Conservation (phyloP, 2,888 invertebrate genomes). For the Hololepta plana region DNA sequence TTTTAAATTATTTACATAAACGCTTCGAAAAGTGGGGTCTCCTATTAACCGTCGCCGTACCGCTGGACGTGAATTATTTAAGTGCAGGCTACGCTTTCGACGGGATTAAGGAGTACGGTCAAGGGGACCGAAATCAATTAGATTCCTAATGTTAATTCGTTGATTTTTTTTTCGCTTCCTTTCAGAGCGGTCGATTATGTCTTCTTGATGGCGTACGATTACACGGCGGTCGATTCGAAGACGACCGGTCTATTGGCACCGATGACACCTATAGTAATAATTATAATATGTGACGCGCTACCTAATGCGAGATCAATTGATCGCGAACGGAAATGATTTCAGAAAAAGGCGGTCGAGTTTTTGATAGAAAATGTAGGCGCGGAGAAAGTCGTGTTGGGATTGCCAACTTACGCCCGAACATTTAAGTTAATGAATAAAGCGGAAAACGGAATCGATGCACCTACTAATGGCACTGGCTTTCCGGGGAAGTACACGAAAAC, state of each 20-base stretch:
- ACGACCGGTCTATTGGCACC: constrained; percentile 27
- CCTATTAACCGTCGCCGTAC: constrained; percentile 29
- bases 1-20: constrained; percentile 24
- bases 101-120: constrained; percentile 20
- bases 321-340: background rate
- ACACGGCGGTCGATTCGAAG: constrained; percentile 17
- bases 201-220: constrained; percentile 34
- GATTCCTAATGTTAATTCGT: too few relatives aligned
- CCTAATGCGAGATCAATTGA: too few relatives aligned
- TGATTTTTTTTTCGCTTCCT: constrained; percentile 2
- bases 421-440: constrained; percentile 9
- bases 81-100: constrained; percentile 26
- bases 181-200: constrained; percentile 28
- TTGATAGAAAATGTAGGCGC: constrained; percentile 20
- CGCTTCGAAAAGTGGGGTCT: constrained; percentile 24
- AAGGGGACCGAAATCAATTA: too few relatives aligned
- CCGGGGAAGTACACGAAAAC: constrained; percentile 11
- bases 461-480: constrained; percentile 9
- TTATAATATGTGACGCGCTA: constrained; percentile 3
- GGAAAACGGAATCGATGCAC: constrained; percentile 10
- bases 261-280: constrained; percentile 18
- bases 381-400: constrained; percentile 12
- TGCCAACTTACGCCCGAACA: constrained; percentile 13
- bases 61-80: constrained; percentile 21
- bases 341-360: constrained; percentile 16